A percentile compares a stretch with the other conserved stretches of the same genome.
Conservation (phyloP, 2,113 vertebrate genomes). For the Pardalotus punctatus region DNA sequence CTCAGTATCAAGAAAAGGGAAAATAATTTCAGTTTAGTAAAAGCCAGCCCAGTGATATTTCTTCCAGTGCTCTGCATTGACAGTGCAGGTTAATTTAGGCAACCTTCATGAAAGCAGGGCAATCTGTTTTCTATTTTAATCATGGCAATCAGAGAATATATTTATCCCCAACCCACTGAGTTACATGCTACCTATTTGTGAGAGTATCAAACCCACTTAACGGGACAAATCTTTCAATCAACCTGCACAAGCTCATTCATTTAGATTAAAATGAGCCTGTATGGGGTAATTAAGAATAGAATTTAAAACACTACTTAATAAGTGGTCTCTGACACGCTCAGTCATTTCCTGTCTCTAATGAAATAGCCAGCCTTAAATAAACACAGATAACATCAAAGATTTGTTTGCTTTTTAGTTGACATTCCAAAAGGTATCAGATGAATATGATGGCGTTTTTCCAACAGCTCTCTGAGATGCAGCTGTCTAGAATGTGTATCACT, state of each 20-base stretch:
- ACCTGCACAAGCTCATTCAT: not conserved
- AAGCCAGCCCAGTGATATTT: not conserved
- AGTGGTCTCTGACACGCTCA: not conserved
- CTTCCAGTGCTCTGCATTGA: not conserved
- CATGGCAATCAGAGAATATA: not conserved
- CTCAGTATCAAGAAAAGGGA: not conserved
- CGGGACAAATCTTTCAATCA: not conserved
- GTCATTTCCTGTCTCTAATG: not conserved
- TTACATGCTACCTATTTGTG: not conserved
- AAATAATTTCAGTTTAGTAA: not conserved
- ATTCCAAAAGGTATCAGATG: conserved; percentile 2
- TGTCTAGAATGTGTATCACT: not conserved
- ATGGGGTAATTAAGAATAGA: not conserved
- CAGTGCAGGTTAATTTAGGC: not conserved
- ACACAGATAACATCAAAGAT: conserved; percentile 27
- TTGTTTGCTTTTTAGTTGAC: not conserved
- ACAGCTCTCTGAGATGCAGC: not conserved
- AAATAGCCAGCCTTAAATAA: conserved; percentile 21
- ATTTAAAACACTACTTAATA: not conserved
- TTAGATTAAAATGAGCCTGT: not conserved
- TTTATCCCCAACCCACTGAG: not conserved
- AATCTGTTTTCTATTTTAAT: not conserved
- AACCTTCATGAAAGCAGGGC: not conserved
- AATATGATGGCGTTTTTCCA: not conserved
- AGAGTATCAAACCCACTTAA: not conserved